Evolutionary conservation across 2,113 vertebrate species (phyloP).

Genomic region (Steatornis caripensis): DNA sequence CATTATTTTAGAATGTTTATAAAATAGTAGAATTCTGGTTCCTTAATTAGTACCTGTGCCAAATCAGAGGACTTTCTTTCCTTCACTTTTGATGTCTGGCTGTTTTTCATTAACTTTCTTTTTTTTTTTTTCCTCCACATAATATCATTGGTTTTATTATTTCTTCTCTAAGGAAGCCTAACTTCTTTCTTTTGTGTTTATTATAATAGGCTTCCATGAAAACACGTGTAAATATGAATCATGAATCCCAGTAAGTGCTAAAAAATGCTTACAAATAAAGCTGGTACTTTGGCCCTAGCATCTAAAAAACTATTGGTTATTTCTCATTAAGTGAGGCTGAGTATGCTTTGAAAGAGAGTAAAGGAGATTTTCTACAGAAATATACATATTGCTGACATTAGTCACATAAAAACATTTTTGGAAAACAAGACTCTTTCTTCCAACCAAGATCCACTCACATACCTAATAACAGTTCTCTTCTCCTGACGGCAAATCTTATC

Average conservation of each 20-base stretch:
- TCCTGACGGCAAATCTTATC: constrained; percentile 78
- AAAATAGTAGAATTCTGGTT: background rate
- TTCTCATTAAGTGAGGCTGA: background rate
- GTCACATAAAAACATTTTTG: background rate
- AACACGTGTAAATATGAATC: background rate
- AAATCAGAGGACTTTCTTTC: background rate
- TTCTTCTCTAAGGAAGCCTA: background rate
- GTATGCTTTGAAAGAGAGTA: background rate
- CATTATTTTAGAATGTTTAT: background rate
- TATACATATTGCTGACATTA: background rate
- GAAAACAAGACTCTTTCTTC: background rate
- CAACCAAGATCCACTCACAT: background rate
- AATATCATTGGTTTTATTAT: background rate
- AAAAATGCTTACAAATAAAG: background rate
- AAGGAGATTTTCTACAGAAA: background rate
- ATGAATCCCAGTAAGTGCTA: background rate
- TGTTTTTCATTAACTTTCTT: background rate
- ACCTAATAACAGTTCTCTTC: constrained; percentile 86
- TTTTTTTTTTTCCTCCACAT: background rate
- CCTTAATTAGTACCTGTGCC: background rate
- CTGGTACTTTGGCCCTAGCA: background rate
- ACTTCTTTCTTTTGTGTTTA: background rate
- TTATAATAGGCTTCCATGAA: background rate
- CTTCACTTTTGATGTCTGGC: background rate
- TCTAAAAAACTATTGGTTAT: background rate